These are phyloP conservation scores for Agonopterix subpropinquella DNA, from an alignment of 2,888 invertebrate species.

Conservation along the genomic window DNA sequence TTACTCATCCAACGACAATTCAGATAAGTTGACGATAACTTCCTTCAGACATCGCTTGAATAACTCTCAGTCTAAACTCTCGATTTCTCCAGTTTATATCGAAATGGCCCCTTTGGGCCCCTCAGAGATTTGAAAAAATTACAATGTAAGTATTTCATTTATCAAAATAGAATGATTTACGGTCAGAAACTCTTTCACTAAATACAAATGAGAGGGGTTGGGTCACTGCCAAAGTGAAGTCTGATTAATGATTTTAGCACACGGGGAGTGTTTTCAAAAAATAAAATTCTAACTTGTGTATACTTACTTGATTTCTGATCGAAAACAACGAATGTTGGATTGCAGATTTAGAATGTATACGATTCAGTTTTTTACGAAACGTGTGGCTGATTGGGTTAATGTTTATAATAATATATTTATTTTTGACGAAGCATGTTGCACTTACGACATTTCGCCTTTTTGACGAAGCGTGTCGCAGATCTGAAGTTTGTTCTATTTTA, in stretches of 20 bases:
- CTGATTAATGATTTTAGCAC: slow-evolving; percentile 69
- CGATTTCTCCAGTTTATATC: slow-evolving; percentile 13
- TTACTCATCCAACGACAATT: slow-evolving; percentile 1
- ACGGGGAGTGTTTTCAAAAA: slow-evolving; percentile 51
- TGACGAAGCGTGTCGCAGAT: too few species aligned
- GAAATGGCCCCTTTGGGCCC: slow-evolving; percentile 28
- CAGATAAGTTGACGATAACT: slow-evolving; percentile 1
- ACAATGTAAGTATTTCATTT: slow-evolving; percentile 52
- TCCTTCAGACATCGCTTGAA: background rate
- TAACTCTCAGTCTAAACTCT: background rate
- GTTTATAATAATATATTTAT: too few species aligned
- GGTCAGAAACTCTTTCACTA: slow-evolving; percentile 65
- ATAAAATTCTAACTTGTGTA: slow-evolving; percentile 48
- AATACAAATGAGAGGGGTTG: slow-evolving; percentile 71
- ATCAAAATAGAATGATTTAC: slow-evolving; percentile 69
- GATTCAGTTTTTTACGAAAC: too few species aligned
- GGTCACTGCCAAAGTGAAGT: slow-evolving; percentile 70
- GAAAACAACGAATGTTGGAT: slow-evolving; percentile 4
- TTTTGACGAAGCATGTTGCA: too few species aligned
- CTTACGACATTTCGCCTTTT: too few species aligned
- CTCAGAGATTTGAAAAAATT: slow-evolving; percentile 46
- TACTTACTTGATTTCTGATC: background rate
- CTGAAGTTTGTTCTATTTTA: too few species aligned
- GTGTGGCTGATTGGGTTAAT: too few species aligned
- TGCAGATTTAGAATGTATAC: too few species aligned